These are phyloP conservation scores for Abrostola triplasia DNA, from an alignment of 2,888 invertebrate genomes.

Conservation along the genomic window DNA sequence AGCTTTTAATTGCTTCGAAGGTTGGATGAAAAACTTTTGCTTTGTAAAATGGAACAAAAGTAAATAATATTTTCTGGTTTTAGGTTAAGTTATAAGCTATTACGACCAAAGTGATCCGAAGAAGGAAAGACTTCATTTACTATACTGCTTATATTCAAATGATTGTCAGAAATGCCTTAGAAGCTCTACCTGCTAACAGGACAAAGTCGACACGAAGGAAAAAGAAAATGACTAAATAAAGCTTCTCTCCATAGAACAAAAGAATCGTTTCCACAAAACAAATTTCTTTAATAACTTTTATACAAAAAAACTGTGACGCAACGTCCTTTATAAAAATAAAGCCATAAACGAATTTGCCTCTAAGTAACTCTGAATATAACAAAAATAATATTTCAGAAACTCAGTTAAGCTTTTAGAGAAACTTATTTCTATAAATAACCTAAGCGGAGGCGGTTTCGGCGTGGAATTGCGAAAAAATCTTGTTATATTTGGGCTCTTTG, in stretches of 20 bases:
- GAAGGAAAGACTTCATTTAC: too few species aligned
- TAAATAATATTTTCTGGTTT: not conserved
- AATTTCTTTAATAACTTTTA: not conserved
- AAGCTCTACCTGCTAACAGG: too few species aligned
- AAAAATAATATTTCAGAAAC: constrained; percentile 21
- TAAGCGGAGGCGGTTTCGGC: not conserved
- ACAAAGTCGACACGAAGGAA: too few species aligned
- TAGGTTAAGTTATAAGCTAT: too few species aligned
- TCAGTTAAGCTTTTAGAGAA: not conserved
- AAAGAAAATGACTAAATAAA: too few species aligned
- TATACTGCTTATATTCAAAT: too few species aligned
- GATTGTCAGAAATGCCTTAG: too few species aligned
- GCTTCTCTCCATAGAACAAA: too few species aligned
- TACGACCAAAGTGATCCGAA: too few species aligned
- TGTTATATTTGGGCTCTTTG: constrained; percentile 8
- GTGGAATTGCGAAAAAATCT: not conserved
- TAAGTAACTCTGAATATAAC: constrained; percentile 3
- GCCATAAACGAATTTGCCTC: not conserved
- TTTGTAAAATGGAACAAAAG: not conserved
- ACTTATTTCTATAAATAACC: constrained; percentile 23
- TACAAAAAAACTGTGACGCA: not conserved
- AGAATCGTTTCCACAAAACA: too few species aligned
- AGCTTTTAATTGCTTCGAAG: constrained; percentile 18
- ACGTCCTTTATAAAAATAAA: not conserved
- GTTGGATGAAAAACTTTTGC: not conserved